Base-by-base conservation (phyloP, 2,888 invertebrate genomes). In the Pollenia labialis region DNA sequence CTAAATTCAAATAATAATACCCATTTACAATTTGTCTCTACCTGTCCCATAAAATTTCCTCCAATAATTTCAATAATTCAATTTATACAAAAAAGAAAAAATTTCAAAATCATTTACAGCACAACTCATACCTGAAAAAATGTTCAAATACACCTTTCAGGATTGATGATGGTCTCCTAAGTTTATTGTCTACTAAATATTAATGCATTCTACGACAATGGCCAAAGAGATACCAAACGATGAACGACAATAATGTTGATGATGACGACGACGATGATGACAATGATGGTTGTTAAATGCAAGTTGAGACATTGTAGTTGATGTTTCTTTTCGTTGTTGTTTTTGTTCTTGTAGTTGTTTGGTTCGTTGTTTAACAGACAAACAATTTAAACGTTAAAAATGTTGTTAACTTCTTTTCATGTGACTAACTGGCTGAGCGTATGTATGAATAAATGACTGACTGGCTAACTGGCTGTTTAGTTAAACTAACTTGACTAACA, bases 271-370 rank as follows among this genome's bases (percentile, higher is more conserved):
- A 77, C 12, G 54, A 66, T 52, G 58, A 75, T 32, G 32, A 60
- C 56, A 40, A 71, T 77, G 77, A 71, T 79, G 79, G 74, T 82
- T 82, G 85, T 80, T 76, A 76, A 86, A 71, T 76, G 79, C 74
- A 86, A 86, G 86, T 86, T 87, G 68, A 84, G 77, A 87, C 86
- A 80, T 86, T 86, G 75, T 80, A 79, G 66, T 85, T 75, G 68
- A 74, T 80, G 79, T 69, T 76, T 62, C 18, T n/a, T 76, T 64
- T 32, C 32, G 66, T 85, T 80, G 68, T 68, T n/a, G 71, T 64
- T 58, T 50, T 32, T 66, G 66, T 74, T 48, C 60, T 60, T 44
- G 75, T 40, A 56, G 42, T 68, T 68, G 50, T 60, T 48, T 40
- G 44, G 64, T 77, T 66, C 50, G 18, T 74, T 84, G 74, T 79